Conservation (phyloP, 2,797 vertebrate genomes). For the Hypotaenidia philippensis region DNA sequence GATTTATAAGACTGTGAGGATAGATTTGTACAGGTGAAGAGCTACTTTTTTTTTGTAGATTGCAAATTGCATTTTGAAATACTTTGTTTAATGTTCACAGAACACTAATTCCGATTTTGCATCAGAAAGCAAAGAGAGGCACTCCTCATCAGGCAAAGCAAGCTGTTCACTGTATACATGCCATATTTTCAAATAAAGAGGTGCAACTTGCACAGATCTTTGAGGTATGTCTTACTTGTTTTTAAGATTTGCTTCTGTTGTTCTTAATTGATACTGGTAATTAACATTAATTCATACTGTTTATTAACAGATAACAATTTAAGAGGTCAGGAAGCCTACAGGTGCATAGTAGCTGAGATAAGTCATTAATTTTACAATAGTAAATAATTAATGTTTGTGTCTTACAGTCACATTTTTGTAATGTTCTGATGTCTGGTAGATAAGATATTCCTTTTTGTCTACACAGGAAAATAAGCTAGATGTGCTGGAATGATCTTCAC, state of each 20-base stretch:
- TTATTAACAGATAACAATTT: neutral
- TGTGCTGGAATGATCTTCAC: neutral
- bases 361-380: neutral
- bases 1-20: neutral
- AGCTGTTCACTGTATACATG: constrained; percentile 97
- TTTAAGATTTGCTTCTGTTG: neutral
- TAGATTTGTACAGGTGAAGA: neutral
- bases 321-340: neutral
- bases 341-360: neutral
- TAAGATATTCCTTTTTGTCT: neutral
- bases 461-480: neutral
- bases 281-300: neutral
- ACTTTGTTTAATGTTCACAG: constrained; percentile 80
- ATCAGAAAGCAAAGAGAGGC: constrained; percentile 98
- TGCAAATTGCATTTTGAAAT: constrained; percentile 46
- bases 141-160: constrained; percentile 99
- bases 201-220: constrained; percentile 99
- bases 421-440: neutral
- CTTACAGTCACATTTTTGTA: neutral
- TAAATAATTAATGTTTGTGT: neutral
- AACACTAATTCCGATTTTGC: constrained; percentile 96
- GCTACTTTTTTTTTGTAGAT: neutral
- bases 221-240: constrained; percentile 84
- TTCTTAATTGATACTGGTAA: neutral
- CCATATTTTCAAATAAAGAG: constrained; percentile 99